Base-by-base conservation (phyloP, 2,888 invertebrate genomes). In the Drosophila peninsularis region DNA sequence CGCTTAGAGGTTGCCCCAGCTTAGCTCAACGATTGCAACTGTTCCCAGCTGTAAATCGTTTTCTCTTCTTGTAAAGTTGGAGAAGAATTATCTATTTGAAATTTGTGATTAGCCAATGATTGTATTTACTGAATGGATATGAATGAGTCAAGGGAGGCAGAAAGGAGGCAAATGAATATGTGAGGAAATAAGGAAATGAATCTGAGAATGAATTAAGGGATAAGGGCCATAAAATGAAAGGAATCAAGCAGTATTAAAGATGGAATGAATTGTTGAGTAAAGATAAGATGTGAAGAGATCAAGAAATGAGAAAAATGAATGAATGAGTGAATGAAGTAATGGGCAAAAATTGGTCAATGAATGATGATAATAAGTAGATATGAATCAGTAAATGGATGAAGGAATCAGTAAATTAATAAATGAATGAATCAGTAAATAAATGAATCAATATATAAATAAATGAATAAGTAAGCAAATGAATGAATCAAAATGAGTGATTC, bases 21-120 rank as follows among this genome's bases (percentile, higher is more conserved):
- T 50, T 21, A 50, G 30, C 34, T 14, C 34, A 49, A 21, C 49
- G 17, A 49, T 34, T 49, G 49, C 32, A 34, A 34, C 21, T 21
- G 49, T 34, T 50, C 14, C 21, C 30, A 21, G 19, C 19, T 21
- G 32, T 30, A 47, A 47, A 47, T 47, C 30, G 30, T 7, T 10
- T 47, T 17, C 11, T 27, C n/a, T 45, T 17, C 11, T 5, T 6
- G 27, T 27, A 2, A 41, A 5, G 19, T 9, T 11, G 17, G 17
- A 45, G 45, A 11, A 17, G 45, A 30, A 30, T 32, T 47, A 47
- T 47, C 47, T 17, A 30, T 47, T 32, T 30, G 13, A 47, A 19
- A 47, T 24, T 36, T 53, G 17, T 53, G 27, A 53, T 39, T 39
- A 24, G 19, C 14, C 19, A 30, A 14, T 27, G 13, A 39, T 39